phyloP scores from a whole-genome alignment of 2,797 vertebrate genomes.

The Siniperca scherzeri region DNA sequence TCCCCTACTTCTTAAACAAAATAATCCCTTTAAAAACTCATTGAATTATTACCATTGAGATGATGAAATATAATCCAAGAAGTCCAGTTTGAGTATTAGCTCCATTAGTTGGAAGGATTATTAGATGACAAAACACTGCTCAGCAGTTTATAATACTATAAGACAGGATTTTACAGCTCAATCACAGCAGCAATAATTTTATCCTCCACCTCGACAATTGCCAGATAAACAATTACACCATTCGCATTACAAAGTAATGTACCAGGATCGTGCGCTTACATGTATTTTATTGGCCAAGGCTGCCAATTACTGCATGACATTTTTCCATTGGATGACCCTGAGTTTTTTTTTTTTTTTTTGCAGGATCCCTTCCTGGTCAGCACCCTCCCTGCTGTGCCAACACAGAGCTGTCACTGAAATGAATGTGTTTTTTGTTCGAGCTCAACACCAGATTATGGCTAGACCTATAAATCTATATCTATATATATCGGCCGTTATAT shows the following conservation, averaged over 20 bases:
- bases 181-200: not conserved
- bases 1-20: not conserved
- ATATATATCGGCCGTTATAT: not conserved
- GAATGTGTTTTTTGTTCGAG: not conserved
- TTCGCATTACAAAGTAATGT: not conserved
- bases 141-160: too few relatives aligned
- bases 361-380: too few relatives aligned
- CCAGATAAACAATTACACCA: not conserved
- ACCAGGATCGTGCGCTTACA: not conserved
- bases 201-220: not conserved
- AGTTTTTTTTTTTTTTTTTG: too few relatives aligned
- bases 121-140: not conserved
- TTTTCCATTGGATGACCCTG: too few relatives aligned
- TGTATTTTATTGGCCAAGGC: conserved; percentile 1
- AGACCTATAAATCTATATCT: not conserved
- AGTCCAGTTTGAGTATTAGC: not conserved
- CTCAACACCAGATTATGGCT: not conserved
- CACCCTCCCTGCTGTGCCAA: too few relatives aligned
- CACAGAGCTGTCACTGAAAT: too few relatives aligned
- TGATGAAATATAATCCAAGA: not conserved
- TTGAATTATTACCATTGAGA: conserved; percentile 3
- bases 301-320: not conserved
- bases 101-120: not conserved
- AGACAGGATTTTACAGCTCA: not conserved
- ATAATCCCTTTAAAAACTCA: not conserved